Percentiles rank a stretch among this genome's conserved stretches.
Conservation (phyloP, 2,113 vertebrate species). For the Pipra filicauda region DNA sequence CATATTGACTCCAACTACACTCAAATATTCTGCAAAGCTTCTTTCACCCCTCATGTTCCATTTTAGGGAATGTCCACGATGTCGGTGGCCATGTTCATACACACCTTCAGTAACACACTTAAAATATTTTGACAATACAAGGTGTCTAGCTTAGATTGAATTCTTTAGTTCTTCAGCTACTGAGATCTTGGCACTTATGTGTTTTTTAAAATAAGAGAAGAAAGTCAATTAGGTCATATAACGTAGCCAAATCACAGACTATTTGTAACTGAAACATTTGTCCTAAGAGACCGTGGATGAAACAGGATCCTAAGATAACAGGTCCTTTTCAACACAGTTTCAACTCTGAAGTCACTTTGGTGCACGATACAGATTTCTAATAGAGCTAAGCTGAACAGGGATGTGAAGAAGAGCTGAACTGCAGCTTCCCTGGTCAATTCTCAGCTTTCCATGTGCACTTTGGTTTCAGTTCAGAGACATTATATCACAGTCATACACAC, state of each 20-base stretch:
- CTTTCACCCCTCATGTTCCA: neutral
- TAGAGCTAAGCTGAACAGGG: neutral
- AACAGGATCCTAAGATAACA: neutral
- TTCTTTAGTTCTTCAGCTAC: neutral
- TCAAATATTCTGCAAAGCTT: neutral
- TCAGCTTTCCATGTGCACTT: neutral
- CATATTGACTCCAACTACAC: neutral
- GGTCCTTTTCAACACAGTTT: neutral
- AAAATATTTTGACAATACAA: neutral
- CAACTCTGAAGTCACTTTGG: neutral
- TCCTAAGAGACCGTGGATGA: neutral
- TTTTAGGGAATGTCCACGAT: neutral
- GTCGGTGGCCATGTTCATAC: neutral
- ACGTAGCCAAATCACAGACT: neutral
- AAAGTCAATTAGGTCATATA: neutral
- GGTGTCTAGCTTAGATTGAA: neutral
- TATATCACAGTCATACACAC: neutral
- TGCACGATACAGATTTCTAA: neutral
- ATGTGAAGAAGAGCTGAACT: neutral
- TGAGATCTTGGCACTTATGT: neutral
- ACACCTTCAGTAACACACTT: neutral
- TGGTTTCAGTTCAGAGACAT: neutral
- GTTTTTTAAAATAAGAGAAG: neutral
- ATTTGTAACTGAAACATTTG: neutral
- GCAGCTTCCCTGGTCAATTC: neutral